Percentiles rank a stretch among this genome's conserved stretches.
phyloP scores from a whole-genome alignment of 2,113 vertebrate species.

The Elachura formosa region DNA sequence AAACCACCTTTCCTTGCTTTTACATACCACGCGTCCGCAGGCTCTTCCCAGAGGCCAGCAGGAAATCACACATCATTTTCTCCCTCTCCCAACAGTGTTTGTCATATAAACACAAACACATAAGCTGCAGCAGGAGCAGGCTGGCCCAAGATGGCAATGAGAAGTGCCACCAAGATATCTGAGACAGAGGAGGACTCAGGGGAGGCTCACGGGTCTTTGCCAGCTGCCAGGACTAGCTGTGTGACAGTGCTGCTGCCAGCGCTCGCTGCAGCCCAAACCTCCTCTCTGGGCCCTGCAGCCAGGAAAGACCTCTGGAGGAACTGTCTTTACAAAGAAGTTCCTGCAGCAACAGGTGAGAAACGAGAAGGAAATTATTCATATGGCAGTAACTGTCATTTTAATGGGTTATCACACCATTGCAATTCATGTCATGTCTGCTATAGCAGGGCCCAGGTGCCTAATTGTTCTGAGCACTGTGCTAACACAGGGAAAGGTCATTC shows the following conservation, averaged over 20 bases:
- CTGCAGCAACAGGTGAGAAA: neutral
- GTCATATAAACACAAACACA: accelerated
- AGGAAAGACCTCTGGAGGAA: neutral
- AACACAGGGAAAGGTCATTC: neutral
- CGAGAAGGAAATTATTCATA: neutral
- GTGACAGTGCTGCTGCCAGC: accelerated
- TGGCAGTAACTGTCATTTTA: neutral
- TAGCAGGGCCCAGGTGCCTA: neutral
- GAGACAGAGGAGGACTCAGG: accelerated
- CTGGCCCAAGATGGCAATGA: neutral
- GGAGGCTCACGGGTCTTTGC: accelerated
- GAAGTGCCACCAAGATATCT: neutral
- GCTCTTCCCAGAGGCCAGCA: neutral
- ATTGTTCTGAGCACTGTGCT: neutral
- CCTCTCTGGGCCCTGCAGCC: neutral
- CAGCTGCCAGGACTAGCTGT: neutral
- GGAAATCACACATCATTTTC: neutral
- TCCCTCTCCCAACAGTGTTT: accelerated
- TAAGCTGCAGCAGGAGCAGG: neutral
- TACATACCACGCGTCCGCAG: neutral
- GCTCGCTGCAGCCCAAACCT: neutral
- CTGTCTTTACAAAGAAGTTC: neutral
- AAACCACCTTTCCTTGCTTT: neutral
- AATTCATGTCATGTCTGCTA: neutral
- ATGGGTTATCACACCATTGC: neutral